Evolutionary conservation across 2,797 vertebrate species (phyloP).

Genomic region (Serranus cabrilla): DNA sequence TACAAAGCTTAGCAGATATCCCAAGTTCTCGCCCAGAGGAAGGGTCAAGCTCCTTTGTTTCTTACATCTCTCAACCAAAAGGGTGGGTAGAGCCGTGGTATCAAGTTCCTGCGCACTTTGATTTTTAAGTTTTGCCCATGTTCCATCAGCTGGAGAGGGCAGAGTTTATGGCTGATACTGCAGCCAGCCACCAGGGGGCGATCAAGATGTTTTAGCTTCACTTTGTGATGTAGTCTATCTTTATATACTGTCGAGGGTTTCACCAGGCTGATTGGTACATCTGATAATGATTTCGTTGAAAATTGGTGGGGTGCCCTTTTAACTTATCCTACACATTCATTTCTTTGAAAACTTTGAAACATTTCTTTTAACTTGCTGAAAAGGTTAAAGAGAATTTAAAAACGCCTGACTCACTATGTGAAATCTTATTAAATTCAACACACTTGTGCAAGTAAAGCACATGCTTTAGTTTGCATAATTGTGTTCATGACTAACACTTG

Average conservation of each 20-base stretch:
- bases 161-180: too few relatives aligned
- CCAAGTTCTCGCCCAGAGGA: neutral
- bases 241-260: neutral
- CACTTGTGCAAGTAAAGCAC: constrained; percentile 6
- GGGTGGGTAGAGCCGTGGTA: too few relatives aligned
- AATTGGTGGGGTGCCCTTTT: neutral
- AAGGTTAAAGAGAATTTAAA: neutral
- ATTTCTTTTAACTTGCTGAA: neutral
- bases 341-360: too few relatives aligned
- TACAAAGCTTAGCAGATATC: neutral
- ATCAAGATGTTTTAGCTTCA: too few relatives aligned
- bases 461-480: neutral
- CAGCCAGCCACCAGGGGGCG: too few relatives aligned
- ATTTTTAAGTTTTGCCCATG: too few relatives aligned
- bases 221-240: neutral
- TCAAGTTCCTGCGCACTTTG: too few relatives aligned
- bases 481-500: constrained; percentile 16
- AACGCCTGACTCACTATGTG: neutral
- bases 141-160: too few relatives aligned
- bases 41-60: neutral
- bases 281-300: too few relatives aligned
- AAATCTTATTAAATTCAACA: constrained; percentile 17
- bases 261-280: neutral
- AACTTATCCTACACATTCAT: neutral
- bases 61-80: neutral